Evolutionary conservation across 2,888 invertebrate genomes (phyloP).

Genomic region (Shargacucullia verbasci): DNA sequence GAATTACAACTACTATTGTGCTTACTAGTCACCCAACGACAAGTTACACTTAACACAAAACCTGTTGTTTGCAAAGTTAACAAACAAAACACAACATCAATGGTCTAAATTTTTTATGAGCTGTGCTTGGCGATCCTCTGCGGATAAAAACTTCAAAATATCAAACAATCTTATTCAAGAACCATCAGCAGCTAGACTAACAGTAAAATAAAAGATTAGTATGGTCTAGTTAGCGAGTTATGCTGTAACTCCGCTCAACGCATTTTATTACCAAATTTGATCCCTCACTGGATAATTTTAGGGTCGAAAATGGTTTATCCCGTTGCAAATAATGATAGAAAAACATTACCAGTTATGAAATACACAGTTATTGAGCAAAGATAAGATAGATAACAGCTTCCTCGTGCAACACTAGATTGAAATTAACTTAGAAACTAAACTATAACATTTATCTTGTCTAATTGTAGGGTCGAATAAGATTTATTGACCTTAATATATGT

Average conservation of each 20-base stretch:
- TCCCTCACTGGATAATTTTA: conserved; percentile 21
- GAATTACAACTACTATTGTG: too few relatives aligned
- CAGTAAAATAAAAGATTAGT: conserved; percentile 52
- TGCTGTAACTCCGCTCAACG: conserved; percentile 29
- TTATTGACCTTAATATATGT: conserved; percentile 32
- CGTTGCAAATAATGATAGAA: conserved; percentile 21
- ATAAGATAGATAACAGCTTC: conserved; percentile 46
- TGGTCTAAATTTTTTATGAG: neutral
- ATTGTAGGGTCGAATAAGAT: conserved; percentile 30
- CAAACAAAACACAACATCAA: too few relatives aligned
- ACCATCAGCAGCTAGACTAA: conserved; percentile 31
- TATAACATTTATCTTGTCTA: conserved; percentile 29
- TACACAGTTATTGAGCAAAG: conserved; percentile 44
- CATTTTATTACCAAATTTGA: conserved; percentile 27
- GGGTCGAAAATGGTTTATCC: conserved; percentile 39
- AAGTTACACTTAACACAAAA: too few relatives aligned
- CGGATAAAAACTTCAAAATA: conserved; percentile 10
- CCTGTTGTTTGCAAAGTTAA: too few relatives aligned
- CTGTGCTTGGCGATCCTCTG: neutral
- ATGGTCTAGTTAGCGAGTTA: conserved; percentile 50
- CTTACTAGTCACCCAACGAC: too few relatives aligned
- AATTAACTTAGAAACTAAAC: conserved; percentile 42
- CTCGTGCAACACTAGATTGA: conserved; percentile 37
- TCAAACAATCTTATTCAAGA: conserved; percentile 15
- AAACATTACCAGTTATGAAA: conserved; percentile 45